Evolutionary conservation across 2,797 vertebrate genomes (phyloP).

Genomic region (Podargus strigoides): DNA sequence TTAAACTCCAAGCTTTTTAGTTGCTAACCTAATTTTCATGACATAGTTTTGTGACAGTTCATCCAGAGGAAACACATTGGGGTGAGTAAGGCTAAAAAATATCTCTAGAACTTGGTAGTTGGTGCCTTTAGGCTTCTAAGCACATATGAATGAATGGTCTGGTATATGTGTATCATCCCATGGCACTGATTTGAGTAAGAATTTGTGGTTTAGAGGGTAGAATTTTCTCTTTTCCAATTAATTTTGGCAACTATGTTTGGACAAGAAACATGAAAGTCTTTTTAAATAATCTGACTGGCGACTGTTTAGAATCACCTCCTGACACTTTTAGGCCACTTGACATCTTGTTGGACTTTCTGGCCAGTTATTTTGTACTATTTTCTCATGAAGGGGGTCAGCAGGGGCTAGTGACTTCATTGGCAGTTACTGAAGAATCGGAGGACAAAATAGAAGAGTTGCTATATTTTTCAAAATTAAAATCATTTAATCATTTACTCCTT

Average conservation of each 20-base stretch:
- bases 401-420: not conserved
- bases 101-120: not conserved
- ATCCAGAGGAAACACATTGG: not conserved
- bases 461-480: not conserved
- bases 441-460: not conserved
- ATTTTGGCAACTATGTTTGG: not conserved
- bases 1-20: not conserved
- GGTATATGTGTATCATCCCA: not conserved
- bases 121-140: not conserved
- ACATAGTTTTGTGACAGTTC: not conserved
- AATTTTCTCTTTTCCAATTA: not conserved
- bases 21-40: not conserved
- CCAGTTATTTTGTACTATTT: not conserved
- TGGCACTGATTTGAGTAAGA: not conserved
- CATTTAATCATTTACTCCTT: not conserved
- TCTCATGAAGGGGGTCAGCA: not conserved
- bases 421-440: not conserved
- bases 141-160: not conserved
- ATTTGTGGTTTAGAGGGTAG: not conserved
- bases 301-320: not conserved
- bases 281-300: not conserved
- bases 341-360: not conserved
- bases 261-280: not conserved
- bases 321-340: not conserved
- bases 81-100: not conserved